These are phyloP conservation scores for Pachliopta kotzebuea DNA, from an alignment of 2,888 invertebrate genomes.

Conservation along the genomic window DNA sequence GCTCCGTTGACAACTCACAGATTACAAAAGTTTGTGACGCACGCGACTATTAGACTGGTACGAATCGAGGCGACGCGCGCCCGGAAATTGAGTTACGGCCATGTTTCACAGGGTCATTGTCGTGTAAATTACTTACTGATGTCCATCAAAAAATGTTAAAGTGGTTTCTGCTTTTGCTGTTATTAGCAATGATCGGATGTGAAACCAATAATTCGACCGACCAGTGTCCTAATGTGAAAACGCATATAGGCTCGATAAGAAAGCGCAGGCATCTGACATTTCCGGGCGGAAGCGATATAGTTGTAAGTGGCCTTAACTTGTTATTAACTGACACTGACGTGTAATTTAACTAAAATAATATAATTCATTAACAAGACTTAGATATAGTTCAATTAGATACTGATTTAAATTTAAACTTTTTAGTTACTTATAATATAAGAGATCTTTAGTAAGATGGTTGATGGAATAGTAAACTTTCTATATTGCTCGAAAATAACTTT, in stretches of 20 bases:
- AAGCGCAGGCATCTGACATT: slow-evolving; percentile 63
- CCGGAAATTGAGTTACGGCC: slow-evolving; percentile 18
- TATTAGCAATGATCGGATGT: slow-evolving; percentile 38
- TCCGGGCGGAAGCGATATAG: slow-evolving; percentile 54
- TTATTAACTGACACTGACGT: too few relatives aligned
- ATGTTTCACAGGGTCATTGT: slow-evolving; percentile 29
- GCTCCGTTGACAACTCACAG: not conserved
- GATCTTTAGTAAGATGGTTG: too few relatives aligned
- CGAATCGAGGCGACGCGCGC: slow-evolving; percentile 5
- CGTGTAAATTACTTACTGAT: slow-evolving; percentile 10
- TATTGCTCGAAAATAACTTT: too few relatives aligned
- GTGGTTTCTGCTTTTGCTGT: slow-evolving; percentile 24
- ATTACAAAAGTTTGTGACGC: slow-evolving; percentile 7
- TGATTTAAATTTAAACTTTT: too few relatives aligned
- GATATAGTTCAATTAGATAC: too few relatives aligned
- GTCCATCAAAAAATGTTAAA: slow-evolving; percentile 11
- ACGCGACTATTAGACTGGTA: not conserved
- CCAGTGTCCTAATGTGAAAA: slow-evolving; percentile 61
- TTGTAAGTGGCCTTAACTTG: slow-evolving; percentile 50
- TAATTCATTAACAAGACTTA: too few relatives aligned
- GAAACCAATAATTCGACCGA: slow-evolving; percentile 33
- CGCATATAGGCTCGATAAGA: slow-evolving; percentile 46
- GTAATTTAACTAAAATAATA: too few relatives aligned
- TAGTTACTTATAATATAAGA: too few relatives aligned
- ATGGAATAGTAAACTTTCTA: too few relatives aligned